These are phyloP conservation scores for Temnothorax longispinosus DNA, from an alignment of 1,140 invertebrate genomes.

Conservation along the genomic window DNA sequence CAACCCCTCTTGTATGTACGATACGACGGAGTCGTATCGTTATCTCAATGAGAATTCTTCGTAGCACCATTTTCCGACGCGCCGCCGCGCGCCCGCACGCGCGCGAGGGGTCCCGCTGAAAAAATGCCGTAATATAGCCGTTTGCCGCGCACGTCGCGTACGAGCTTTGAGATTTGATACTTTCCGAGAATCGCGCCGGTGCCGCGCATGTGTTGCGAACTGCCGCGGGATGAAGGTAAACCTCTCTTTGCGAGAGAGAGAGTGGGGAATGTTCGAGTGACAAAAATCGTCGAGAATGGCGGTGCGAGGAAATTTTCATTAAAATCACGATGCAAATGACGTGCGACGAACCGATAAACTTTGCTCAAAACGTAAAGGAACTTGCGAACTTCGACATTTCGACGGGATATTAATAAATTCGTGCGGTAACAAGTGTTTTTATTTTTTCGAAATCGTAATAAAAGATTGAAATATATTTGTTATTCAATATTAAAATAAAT, in stretches of 20 bases:
- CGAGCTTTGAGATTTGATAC: conserved; percentile 56
- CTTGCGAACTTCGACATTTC: neutral
- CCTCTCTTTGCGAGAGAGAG: neutral
- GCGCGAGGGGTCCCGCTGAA: neutral
- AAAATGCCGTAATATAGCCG: conserved; percentile 40
- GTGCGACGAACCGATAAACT: neutral
- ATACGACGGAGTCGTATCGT: neutral
- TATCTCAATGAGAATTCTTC: conserved; percentile 57
- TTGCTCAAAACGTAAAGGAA: neutral
- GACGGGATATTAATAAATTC: neutral
- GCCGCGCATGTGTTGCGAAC: neutral
- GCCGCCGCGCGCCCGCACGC: neutral
- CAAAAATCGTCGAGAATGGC: conserved; percentile 27
- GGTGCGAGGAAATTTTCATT: conserved; percentile 17
- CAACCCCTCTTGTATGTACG: neutral
- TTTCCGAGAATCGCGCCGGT: conserved; percentile 31
- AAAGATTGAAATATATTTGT: neutral
- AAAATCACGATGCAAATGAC: neutral
- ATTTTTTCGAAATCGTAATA: neutral
- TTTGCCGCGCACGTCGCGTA: conserved; percentile 20
- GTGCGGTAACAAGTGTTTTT: neutral
- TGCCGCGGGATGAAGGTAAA: conserved; percentile 37
- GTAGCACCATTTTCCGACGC: conserved; percentile 34
- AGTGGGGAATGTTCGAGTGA: conserved; percentile 39
- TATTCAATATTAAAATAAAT: neutral